Evolutionary conservation across 35 echinoderm and acorn worm genomes (phyloP).

Genomic region (Patiria miniata): DNA sequence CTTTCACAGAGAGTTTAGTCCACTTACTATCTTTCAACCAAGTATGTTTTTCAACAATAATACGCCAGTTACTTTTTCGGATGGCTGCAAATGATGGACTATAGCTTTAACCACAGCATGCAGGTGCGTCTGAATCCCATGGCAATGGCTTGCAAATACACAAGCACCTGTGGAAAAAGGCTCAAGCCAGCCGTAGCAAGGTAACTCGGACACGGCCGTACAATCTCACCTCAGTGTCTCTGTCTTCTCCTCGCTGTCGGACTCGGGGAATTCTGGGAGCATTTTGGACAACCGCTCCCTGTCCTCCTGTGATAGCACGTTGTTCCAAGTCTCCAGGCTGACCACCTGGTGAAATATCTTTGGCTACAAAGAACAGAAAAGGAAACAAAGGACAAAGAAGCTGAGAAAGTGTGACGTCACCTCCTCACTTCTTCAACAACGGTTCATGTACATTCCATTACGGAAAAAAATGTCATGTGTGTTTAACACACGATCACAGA

Average conservation of each 20-base stretch:
- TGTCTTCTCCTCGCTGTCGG: conserved; percentile 51
- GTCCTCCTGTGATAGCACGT: conserved; percentile 39
- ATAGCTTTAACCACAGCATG: no score
- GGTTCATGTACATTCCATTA: no score
- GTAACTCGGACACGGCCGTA: no score
- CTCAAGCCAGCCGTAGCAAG: no score
- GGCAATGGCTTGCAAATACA: no score
- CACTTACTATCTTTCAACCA: no score
- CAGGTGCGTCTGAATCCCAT: no score
- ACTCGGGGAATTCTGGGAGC: conserved; percentile 52
- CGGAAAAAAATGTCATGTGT: not conserved
- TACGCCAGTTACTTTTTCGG: no score
- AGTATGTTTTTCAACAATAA: no score
- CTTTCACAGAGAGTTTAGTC: no score
- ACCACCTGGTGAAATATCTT: conserved; percentile 49
- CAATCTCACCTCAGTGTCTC: conserved; percentile 58
- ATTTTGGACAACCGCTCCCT: conserved; percentile 37
- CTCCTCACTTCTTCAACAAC: not conserved
- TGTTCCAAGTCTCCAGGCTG: conserved; percentile 58
- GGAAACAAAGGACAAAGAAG: not conserved
- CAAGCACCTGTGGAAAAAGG: no score
- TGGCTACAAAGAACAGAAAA: conserved; percentile 38
- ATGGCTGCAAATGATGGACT: no score
- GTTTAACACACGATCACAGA: not conserved
- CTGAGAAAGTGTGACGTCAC: not conserved